These are phyloP conservation scores for Mormyrus lacerda DNA, from an alignment of 2,113 vertebrate species.

Conservation along the genomic window DNA sequence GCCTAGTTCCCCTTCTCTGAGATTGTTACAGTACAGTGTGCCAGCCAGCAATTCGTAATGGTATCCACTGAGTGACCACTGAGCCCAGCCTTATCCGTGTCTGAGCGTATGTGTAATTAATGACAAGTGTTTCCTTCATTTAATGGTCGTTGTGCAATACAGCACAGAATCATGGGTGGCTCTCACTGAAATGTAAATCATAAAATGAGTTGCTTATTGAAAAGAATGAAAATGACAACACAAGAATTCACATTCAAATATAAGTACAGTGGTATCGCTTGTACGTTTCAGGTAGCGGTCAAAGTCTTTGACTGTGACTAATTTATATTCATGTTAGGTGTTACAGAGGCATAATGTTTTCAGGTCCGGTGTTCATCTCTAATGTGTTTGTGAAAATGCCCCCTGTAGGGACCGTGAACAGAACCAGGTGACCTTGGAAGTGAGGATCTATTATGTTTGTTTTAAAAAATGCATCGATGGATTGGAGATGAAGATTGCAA, in stretches of 20 bases:
- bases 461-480: background rate
- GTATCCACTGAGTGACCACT: slow-evolving; percentile 6
- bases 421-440: background rate
- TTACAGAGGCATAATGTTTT: background rate
- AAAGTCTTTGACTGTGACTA: background rate
- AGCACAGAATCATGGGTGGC: background rate
- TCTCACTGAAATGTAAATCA: background rate
- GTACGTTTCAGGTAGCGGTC: background rate
- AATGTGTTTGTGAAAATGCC: background rate
- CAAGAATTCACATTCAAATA: background rate
- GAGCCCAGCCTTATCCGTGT: background rate
- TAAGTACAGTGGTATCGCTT: background rate
- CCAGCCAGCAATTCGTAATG: background rate
- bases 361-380: background rate
- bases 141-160: background rate
- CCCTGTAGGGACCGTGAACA: background rate
- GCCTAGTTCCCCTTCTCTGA: background rate
- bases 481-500: background rate
- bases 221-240: background rate
- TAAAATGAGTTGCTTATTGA: background rate
- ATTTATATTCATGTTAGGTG: background rate
- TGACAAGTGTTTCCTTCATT: slow-evolving; percentile 8
- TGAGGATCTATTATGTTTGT: background rate
- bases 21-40: background rate
- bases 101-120: slow-evolving; percentile 6